Conservation (phyloP, 2,888 invertebrate genomes). For the Empis livida region DNA sequence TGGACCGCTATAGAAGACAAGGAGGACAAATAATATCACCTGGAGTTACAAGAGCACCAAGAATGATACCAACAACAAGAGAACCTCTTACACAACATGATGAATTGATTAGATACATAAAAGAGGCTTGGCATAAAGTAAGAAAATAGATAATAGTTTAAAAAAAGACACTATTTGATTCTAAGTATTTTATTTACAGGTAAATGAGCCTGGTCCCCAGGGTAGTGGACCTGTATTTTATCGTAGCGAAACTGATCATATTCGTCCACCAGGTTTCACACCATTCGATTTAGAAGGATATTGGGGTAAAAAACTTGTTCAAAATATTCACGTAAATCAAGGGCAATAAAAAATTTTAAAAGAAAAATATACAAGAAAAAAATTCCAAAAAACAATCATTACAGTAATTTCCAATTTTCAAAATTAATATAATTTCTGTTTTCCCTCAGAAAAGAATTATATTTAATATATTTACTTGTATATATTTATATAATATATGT, state of each 20-base stretch:
- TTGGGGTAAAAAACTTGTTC: constrained; percentile 59
- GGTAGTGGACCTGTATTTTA: constrained; percentile 21
- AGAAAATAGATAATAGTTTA: too few species aligned
- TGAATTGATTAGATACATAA: constrained; percentile 66
- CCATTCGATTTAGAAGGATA: constrained; percentile 67
- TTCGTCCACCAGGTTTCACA: constrained; percentile 53
- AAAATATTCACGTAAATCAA: constrained; percentile 40
- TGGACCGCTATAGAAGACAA: too few species aligned
- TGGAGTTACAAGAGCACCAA: constrained; percentile 12
- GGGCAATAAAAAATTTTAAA: not conserved
- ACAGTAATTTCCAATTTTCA: too few species aligned
- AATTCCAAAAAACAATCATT: too few species aligned
- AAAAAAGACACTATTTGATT: too few species aligned
- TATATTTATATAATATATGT: too few species aligned
- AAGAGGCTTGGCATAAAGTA: constrained; percentile 63
- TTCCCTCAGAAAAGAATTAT: too few species aligned
- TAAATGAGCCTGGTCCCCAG: constrained; percentile 44
- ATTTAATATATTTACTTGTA: too few species aligned
- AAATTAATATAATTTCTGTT: too few species aligned
- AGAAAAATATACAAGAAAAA: too few species aligned
- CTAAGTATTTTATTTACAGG: constrained; percentile 17
- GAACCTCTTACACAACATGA: constrained; percentile 44
- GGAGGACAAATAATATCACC: not conserved
- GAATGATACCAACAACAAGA: constrained; percentile 18
- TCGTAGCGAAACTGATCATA: constrained; percentile 36